A percentile compares a stretch with the other conserved stretches of the same genome.
These are phyloP conservation scores for Psettodes erumei DNA, from an alignment of 2,113 vertebrate genomes.

Conservation along the genomic window DNA sequence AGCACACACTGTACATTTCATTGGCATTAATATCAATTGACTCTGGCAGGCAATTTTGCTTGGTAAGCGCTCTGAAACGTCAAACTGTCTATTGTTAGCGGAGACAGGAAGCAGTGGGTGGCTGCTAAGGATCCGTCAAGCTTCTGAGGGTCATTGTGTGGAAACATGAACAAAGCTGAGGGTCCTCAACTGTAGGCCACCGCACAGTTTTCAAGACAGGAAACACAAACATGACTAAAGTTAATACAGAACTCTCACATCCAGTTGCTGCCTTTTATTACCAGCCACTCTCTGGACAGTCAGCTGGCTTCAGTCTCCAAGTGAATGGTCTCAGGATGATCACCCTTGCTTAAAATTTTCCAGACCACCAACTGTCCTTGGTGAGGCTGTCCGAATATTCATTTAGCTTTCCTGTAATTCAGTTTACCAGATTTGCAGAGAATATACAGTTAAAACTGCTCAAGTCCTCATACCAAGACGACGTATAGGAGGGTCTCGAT, in stretches of 20 bases:
- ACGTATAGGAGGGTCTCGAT: neutral
- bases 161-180: conserved; percentile 49
- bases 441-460: neutral
- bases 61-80: conserved; percentile 53
- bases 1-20: neutral
- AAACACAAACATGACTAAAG: conserved; percentile 28
- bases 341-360: neutral
- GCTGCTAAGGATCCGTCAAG: conserved; percentile 42
- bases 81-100: conserved; percentile 66
- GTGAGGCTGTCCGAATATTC: too few species aligned
- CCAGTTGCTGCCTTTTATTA: neutral
- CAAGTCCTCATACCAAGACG: neutral
- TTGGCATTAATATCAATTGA: conserved; percentile 51
- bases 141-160: conserved; percentile 53
- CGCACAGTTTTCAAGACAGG: conserved; percentile 29
- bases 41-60: conserved; percentile 55
- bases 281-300: neutral
- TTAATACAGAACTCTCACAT: conserved; percentile 1
- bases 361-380: conserved; percentile 5
- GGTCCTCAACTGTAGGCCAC: conserved; percentile 12
- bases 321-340: neutral
- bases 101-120: conserved; percentile 64
- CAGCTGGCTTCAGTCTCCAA: neutral
- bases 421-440: neutral
- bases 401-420: neutral